Evolutionary conservation across 2,797 vertebrate species (phyloP).

Genomic region (Hoplostethus atlanticus): DNA sequence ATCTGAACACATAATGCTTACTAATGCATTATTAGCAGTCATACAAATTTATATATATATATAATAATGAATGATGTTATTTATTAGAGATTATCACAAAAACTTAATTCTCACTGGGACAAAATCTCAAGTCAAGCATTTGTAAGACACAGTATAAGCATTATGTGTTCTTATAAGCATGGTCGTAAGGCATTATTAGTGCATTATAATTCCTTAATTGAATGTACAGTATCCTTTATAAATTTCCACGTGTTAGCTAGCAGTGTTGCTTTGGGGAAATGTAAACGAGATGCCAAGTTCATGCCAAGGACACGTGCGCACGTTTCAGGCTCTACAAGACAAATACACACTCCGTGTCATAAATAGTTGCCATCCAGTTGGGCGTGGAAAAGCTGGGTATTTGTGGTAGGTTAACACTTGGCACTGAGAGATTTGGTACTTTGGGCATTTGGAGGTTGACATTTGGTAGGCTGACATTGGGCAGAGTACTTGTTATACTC

Average conservation of each 20-base stretch:
- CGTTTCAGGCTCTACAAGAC: conserved; percentile 86
- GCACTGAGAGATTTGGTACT: conserved; percentile 94
- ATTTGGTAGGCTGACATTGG: conserved; percentile 96
- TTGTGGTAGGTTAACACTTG: conserved; percentile 93
- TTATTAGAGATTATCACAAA: too few species aligned
- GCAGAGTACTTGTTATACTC: conserved; percentile 96
- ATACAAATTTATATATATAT: too few species aligned
- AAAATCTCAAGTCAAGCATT: too few species aligned
- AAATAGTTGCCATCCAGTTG: conserved; percentile 94
- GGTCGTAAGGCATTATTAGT: background rate
- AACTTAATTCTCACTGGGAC: too few species aligned
- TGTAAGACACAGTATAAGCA: background rate
- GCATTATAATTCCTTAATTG: too few species aligned
- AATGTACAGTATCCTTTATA: too few species aligned
- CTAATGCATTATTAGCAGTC: too few species aligned
- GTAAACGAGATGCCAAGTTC: conserved; percentile 53
- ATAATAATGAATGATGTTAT: too few species aligned
- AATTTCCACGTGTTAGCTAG: too few species aligned
- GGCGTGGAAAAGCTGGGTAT: conserved; percentile 95
- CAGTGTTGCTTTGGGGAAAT: background rate
- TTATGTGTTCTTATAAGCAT: background rate
- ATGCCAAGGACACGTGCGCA: conserved; percentile 89
- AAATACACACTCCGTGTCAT: conserved; percentile 97
- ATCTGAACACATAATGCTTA: too few species aligned
- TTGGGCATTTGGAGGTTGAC: conserved; percentile 93